Percentiles rank a stretch among this genome's conserved stretches.
phyloP scores from a whole-genome alignment of 1,140 invertebrate genomes.

The Drepana arcuata region DNA sequence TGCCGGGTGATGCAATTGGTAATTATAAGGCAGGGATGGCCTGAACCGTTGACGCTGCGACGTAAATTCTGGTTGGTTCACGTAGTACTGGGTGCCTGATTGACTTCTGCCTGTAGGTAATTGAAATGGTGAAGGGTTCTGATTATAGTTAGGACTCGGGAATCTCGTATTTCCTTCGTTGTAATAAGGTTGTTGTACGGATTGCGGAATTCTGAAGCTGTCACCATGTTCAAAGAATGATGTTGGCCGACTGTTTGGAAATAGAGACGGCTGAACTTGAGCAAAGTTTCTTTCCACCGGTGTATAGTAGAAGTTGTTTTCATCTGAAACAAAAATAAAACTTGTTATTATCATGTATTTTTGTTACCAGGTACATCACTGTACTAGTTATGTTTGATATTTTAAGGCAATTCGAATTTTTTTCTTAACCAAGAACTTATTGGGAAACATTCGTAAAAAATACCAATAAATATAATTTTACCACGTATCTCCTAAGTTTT shows the following conservation, averaged over 20 bases:
- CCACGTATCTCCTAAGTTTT: too few species aligned
- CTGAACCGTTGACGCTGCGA: conserved; percentile 51
- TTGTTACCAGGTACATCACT: too few species aligned
- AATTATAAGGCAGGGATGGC: conserved; percentile 58
- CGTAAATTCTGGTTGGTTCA: conserved; percentile 62
- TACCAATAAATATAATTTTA: too few species aligned
- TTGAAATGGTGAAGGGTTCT: conserved; percentile 65
- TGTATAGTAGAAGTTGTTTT: conserved; percentile 60
- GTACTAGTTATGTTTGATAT: too few species aligned
- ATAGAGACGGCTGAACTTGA: conserved; percentile 65
- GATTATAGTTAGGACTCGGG: conserved; percentile 59
- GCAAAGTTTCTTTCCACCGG: conserved; percentile 64
- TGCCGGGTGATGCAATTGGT: conserved; percentile 60
- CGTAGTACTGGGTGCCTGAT: conserved; percentile 52
- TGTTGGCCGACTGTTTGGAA: conserved; percentile 50
- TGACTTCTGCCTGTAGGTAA: conserved; percentile 62
- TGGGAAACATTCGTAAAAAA: too few species aligned
- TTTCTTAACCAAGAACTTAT: too few species aligned
- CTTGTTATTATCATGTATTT: too few species aligned
- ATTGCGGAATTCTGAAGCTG: conserved; percentile 39
- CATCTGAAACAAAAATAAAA: conserved; percentile 51
- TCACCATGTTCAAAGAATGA: conserved; percentile 53
- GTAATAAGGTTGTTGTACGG: conserved; percentile 41
- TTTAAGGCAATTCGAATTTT: too few species aligned
- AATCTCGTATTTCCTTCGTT: conserved; percentile 49